Conservation (phyloP, 2,797 vertebrate species). For the Geotrypetes seraphini region DNA sequence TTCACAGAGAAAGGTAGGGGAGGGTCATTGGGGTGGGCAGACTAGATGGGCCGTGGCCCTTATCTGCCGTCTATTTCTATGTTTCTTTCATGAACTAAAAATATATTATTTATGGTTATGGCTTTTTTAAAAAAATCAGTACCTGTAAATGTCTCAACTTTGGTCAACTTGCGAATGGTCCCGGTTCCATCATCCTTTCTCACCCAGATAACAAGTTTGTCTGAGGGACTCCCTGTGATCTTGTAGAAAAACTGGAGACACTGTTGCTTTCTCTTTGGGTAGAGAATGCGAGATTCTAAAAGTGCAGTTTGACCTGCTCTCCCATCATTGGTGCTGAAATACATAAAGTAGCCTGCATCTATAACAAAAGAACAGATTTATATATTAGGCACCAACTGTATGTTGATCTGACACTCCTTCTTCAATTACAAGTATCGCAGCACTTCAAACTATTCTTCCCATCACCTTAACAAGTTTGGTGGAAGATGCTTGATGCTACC, state of each 20-base stretch:
- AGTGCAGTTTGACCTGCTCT: slow-evolving; percentile 50
- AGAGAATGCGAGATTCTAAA: slow-evolving; percentile 75
- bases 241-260: slow-evolving; percentile 90
- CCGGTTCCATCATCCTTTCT: slow-evolving; percentile 71
- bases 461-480: no score
- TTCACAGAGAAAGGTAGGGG: no score
- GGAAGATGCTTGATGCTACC: no score
- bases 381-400: not conserved
- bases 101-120: no score
- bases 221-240: slow-evolving; percentile 62
- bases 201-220: slow-evolving; percentile 73
- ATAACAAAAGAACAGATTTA: not conserved
- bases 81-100: no score
- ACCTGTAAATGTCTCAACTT: slow-evolving; percentile 71
- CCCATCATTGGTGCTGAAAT: slow-evolving; percentile 56
- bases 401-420: no score
- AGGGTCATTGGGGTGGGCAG: no score
- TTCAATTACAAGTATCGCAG: no score
- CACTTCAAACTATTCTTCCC: no score
- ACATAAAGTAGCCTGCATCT: slow-evolving; percentile 80
- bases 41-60: no score
- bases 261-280: slow-evolving; percentile 72
- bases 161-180: slow-evolving; percentile 59
- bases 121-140: no score
- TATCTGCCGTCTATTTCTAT: no score